Base-by-base conservation (phyloP, 1,140 invertebrate species). In the Zaprionus nigranus region DNA sequence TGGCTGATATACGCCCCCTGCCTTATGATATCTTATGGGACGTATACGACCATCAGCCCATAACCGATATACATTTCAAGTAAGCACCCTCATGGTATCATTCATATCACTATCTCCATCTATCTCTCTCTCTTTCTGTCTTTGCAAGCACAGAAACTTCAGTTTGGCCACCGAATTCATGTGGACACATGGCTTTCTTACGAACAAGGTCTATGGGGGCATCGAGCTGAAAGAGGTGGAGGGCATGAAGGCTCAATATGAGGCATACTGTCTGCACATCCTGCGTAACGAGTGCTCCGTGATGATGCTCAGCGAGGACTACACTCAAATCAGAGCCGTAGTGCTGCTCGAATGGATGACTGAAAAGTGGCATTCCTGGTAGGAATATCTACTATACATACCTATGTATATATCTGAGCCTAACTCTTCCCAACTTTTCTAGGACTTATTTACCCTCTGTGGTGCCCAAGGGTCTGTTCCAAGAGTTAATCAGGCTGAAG, bases 261-360 rank as follows among this genome's bases (percentile, higher is more conserved):
- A 65, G 0, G 65, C 61, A 1, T 87, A 87, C 53, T 82, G 87
- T n/a, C 61, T 28, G 11, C 85, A 88, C 26, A 88, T 88, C 1
- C 40, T 88, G 22, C 61, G 58, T 1, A 88, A 88, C 22, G 84
- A 88, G 20, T 90, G 85, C 17, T 88, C 84, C 3, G 73, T 88
- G 3, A 88, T 88, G 84, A 74, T 88, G 81, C 51, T 88, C n/a
- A 75, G 66, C 54, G 43, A 67, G 43, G 73, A 67, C 5, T 85
- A 84, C n/a, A 88, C 81, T 3, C 13, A 78, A 34, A 81, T 88
- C 5, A 12, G 20, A 1, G 84, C 85, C 11, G 84, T 88, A 15
- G 85, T 58, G 1, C 58, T 88, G 17, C 78, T 88, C 1, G 84
- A 88, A 46, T 88, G 84, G 84, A 90, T 90, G 85, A 88, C 84